These are phyloP conservation scores for Plectrocnemia conspersa DNA, from an alignment of 1,140 invertebrate species.

Conservation along the genomic window DNA sequence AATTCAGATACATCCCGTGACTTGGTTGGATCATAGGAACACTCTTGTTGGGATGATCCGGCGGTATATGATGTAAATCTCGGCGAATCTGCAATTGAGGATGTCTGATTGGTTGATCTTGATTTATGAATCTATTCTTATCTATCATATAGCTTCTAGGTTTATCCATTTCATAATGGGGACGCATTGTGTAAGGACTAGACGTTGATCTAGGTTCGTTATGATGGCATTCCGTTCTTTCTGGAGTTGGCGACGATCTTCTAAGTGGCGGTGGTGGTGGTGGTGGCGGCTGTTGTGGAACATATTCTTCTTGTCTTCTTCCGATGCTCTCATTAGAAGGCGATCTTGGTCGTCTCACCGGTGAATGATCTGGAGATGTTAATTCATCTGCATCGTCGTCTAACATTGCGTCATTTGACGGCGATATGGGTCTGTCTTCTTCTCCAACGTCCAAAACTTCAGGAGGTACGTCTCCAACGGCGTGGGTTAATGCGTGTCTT, in stretches of 20 bases:
- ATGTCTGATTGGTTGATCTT: constrained; percentile 44
- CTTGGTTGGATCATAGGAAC: constrained; percentile 45
- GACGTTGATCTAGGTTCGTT: constrained; percentile 54
- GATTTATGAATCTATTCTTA: constrained; percentile 30
- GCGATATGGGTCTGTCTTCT: constrained; percentile 53
- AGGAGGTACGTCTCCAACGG: constrained; percentile 73
- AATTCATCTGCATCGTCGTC: constrained; percentile 57
- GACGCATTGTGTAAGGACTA: constrained; percentile 64
- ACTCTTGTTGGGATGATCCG: constrained; percentile 42
- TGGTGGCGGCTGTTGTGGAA: constrained; percentile 13
- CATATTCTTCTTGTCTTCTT: constrained; percentile 43
- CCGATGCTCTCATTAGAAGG: constrained; percentile 49
- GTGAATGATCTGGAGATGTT: constrained; percentile 55
- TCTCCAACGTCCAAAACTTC: constrained; percentile 62
- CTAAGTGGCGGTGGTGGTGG: constrained; percentile 36
- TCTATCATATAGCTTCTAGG: constrained; percentile 38
- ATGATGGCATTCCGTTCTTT: constrained; percentile 62
- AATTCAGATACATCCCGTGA: constrained; percentile 55
- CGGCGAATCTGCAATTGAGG: constrained; percentile 62
- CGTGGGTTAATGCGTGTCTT: constrained; percentile 78
- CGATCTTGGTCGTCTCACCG: constrained; percentile 49
- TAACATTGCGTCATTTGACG: constrained; percentile 50
- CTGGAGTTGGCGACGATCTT: constrained; percentile 45
- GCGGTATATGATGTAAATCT: constrained; percentile 57
- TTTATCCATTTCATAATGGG: constrained; percentile 48